Percentiles rank a stretch among this genome's conserved stretches.
Evolutionary conservation across 1,140 invertebrate genomes (phyloP).

Genomic region (Caenorhabditis briggsae): DNA sequence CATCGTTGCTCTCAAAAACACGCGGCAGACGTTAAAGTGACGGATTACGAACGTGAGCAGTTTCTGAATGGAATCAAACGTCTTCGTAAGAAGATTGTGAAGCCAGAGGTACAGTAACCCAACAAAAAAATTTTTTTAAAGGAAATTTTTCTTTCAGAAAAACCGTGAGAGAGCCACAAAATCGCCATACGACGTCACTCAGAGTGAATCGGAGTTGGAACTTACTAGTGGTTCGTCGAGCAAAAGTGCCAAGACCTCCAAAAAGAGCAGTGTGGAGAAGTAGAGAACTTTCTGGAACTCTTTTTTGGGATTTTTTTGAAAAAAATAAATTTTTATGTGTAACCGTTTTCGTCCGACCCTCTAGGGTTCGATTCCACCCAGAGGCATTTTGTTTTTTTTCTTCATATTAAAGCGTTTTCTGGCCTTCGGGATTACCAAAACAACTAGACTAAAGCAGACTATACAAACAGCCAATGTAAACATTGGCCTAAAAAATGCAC

Average conservation of each 20-base stretch:
- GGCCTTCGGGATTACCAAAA: too few relatives aligned
- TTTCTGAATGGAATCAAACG: background rate
- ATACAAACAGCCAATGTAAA: too few relatives aligned
- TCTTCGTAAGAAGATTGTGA: conserved; percentile 25
- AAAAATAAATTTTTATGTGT: too few relatives aligned
- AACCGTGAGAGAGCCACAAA: conserved; percentile 5
- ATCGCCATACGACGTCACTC: conserved; percentile 7
- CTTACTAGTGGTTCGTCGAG: background rate
- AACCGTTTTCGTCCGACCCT: background rate
- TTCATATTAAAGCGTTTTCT: background rate
- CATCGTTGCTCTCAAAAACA: conserved; percentile 12
- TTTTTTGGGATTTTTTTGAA: too few relatives aligned
- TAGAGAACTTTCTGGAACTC: background rate
- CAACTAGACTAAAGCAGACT: too few relatives aligned
- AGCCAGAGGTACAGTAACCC: background rate
- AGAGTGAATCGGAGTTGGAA: background rate
- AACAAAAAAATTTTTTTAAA: background rate
- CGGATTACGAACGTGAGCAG: background rate
- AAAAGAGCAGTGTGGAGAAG: background rate
- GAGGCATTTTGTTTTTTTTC: background rate
- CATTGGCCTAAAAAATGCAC: too few relatives aligned
- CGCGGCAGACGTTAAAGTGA: background rate
- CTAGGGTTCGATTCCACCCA: background rate
- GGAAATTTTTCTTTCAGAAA: background rate
- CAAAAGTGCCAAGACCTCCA: background rate